A percentile compares a stretch with the other conserved stretches of the same genome.
Conservation (phyloP, 2,888 invertebrate genomes). For the Stenodera caucasica region DNA sequence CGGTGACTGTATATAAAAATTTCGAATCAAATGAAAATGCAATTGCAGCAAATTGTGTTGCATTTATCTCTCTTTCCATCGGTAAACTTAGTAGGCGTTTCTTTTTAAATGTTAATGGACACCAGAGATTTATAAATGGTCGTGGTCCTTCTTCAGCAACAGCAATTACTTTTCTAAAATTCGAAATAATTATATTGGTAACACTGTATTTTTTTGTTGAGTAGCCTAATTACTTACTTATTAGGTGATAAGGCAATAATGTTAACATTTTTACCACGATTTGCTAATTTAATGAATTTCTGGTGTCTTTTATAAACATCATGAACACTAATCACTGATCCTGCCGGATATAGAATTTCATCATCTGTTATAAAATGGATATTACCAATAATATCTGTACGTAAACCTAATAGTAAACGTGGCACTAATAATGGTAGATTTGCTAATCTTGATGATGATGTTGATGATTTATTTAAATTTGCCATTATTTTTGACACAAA, state of each 20-base stretch:
- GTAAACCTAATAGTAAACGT: constrained; percentile 65
- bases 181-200: too few species aligned
- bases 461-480: background rate
- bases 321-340: constrained; percentile 74
- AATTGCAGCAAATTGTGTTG: constrained; percentile 68
- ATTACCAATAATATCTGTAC: constrained; percentile 68
- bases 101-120: constrained; percentile 68
- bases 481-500: too few species aligned
- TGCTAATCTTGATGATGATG: background rate
- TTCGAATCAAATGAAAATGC: constrained; percentile 83
- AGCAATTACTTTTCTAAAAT: constrained; percentile 70
- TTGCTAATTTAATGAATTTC: constrained; percentile 69
- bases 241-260: constrained; percentile 67
- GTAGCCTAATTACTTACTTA: constrained; percentile 59
- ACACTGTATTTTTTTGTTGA: constrained; percentile 10
- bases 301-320: constrained; percentile 73
- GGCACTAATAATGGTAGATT: constrained; percentile 61
- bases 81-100: constrained; percentile 65
- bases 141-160: constrained; percentile 66
- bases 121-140: constrained; percentile 72
- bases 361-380: constrained; percentile 72
- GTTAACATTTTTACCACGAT: constrained; percentile 66
- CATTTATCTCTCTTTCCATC: constrained; percentile 52
- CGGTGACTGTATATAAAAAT: constrained; percentile 76
- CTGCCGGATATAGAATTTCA: constrained; percentile 79